Evolutionary conservation across 2,888 invertebrate genomes (phyloP).

Genomic region (Pseudococcus viburni): DNA sequence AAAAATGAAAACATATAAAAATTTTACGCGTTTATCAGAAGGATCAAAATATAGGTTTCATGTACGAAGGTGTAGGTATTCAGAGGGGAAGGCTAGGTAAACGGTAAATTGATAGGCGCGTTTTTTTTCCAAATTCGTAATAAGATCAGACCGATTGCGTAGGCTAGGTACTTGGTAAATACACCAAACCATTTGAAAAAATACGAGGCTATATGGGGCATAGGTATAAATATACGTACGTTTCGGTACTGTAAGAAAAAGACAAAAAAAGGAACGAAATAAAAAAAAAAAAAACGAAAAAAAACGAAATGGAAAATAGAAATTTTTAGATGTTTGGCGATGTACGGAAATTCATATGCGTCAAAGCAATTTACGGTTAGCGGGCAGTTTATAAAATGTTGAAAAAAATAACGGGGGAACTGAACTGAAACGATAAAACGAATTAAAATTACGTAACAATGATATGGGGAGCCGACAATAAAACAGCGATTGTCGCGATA

Average conservation of each 20-base stretch:
- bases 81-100: background rate
- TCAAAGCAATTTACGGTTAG: slow-evolving; percentile 57
- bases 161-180: background rate
- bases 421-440: slow-evolving; percentile 27
- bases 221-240: background rate
- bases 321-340: background rate
- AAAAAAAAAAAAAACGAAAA: background rate
- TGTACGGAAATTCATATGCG: background rate
- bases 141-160: background rate
- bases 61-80: background rate
- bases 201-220: background rate
- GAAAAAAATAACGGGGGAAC: background rate
- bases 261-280: background rate
- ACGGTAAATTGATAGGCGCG: background rate
- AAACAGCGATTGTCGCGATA: slow-evolving; percentile 96
- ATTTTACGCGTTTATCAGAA: slow-evolving; percentile 18
- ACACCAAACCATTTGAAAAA: too few relatives aligned
- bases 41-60: slow-evolving; percentile 6
- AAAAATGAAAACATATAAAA: slow-evolving; percentile 43
- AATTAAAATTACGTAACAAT: slow-evolving; percentile 81
- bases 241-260: background rate
- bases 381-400: slow-evolving; percentile 28
- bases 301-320: background rate
- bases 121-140: background rate
- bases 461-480: slow-evolving; percentile 96